phyloP scores from a whole-genome alignment of 2,797 vertebrate genomes.

The Acipenser ruthenus region DNA sequence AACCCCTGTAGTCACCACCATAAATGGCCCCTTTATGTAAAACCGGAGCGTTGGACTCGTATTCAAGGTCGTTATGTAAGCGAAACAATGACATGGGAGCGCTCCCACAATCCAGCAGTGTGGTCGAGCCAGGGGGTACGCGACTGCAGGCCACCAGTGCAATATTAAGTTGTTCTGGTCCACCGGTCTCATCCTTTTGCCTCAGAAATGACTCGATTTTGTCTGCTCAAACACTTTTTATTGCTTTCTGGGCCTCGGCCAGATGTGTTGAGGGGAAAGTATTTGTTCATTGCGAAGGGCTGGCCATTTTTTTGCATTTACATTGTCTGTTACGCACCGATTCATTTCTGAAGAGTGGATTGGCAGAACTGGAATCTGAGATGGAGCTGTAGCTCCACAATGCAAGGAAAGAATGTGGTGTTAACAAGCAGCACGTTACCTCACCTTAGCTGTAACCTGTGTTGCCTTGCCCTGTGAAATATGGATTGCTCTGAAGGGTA shows the following conservation, averaged over 20 bases:
- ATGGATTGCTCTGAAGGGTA: too few species aligned
- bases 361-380: too few species aligned
- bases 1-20: slow-evolving; percentile 33
- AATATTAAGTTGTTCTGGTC: neutral
- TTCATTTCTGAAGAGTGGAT: too few species aligned
- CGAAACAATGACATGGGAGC: slow-evolving; percentile 25
- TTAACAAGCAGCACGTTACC: neutral
- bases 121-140: too few species aligned
- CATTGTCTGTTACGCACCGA: neutral
- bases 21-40: slow-evolving; percentile 47
- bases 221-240: neutral
- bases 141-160: too few species aligned
- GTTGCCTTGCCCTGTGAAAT: too few species aligned
- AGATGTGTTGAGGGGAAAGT: neutral
- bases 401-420: neutral
- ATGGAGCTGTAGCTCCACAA: too few species aligned
- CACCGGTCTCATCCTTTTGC: neutral
- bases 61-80: slow-evolving; percentile 57
- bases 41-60: slow-evolving; percentile 52
- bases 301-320: slow-evolving; percentile 15
- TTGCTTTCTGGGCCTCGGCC: neutral
- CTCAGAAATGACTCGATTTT: neutral
- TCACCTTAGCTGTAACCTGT: too few species aligned
- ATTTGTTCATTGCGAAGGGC: slow-evolving; percentile 19
- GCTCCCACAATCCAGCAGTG: too few species aligned